phyloP scores from a whole-genome alignment of 2,888 invertebrate species.

The Hydrotaea diabolus region DNA sequence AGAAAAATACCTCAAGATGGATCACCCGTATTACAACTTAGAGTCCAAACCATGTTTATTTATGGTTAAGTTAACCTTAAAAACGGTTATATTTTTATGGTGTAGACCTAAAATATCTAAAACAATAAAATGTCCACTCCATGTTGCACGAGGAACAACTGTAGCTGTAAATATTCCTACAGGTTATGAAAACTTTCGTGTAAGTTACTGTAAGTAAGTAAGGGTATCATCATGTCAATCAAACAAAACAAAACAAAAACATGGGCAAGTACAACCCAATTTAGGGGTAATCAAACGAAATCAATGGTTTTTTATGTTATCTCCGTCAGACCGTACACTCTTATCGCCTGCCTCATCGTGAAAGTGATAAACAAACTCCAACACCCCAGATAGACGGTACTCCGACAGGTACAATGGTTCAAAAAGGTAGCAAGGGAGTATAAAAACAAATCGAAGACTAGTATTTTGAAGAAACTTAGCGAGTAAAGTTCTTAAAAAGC shows the following conservation, averaged over 20 bases:
- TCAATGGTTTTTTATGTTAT: not conserved
- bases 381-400: not conserved
- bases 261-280: not conserved
- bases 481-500: conserved; percentile 6
- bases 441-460: conserved; percentile 2
- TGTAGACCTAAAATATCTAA: too few relatives aligned
- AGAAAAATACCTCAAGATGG: too few relatives aligned
- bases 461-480: not conserved
- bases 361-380: not conserved
- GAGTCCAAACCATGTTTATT: too few relatives aligned
- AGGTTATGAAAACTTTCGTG: not conserved
- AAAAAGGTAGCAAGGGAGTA: conserved; percentile 40
- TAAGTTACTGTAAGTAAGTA: not conserved
- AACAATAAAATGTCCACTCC: too few relatives aligned
- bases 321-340: not conserved
- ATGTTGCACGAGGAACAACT: too few relatives aligned
- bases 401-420: not conserved
- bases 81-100: too few relatives aligned
- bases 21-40: too few relatives aligned
- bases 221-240: not conserved
- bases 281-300: conserved; percentile 23
- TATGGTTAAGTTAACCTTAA: too few relatives aligned
- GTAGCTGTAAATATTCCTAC: not conserved
- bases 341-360: not conserved
- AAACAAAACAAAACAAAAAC: not conserved